Percentiles rank a stretch among this genome's conserved stretches.
Evolutionary conservation across 2,888 invertebrate species (phyloP).

Genomic region (Sepiola atlantica): DNA sequence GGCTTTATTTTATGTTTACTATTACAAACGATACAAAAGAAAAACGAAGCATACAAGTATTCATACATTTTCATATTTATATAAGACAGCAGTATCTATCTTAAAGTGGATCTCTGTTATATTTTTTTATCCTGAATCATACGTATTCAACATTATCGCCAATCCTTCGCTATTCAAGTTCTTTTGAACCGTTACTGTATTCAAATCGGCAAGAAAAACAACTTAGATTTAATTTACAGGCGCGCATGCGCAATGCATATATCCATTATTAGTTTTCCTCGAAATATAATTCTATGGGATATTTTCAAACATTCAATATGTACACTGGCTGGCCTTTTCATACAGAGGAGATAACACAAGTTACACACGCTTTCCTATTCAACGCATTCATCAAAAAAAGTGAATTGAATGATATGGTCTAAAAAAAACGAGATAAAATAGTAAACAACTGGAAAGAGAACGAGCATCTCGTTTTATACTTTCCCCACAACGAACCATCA

Average conservation of each 20-base stretch:
- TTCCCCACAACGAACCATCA: not conserved
- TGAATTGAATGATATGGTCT: not conserved
- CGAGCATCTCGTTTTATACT: not conserved
- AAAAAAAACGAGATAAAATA: not conserved
- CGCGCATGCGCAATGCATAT: constrained; percentile 2
- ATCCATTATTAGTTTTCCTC: not conserved
- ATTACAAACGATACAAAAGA: fast-evolving
- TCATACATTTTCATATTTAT: not conserved
- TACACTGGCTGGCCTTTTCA: not conserved
- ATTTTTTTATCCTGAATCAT: not conserved
- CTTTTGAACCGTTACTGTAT: not conserved
- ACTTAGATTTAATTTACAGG: not conserved
- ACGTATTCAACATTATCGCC: not conserved
- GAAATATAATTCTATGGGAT: not conserved
- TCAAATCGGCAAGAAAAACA: not conserved
- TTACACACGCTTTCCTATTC: constrained; percentile 6
- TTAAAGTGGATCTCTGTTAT: not conserved
- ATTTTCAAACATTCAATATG: not conserved
- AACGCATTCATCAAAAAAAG: not conserved
- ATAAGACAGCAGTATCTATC: not conserved
- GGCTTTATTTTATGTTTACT: not conserved
- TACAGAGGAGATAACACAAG: not conserved
- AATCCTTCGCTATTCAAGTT: not conserved
- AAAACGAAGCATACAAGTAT: not conserved
- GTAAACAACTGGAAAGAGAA: not conserved